These are phyloP conservation scores for Sarcophaga subvicina DNA, from an alignment of 2,888 invertebrate species.

Conservation along the genomic window DNA sequence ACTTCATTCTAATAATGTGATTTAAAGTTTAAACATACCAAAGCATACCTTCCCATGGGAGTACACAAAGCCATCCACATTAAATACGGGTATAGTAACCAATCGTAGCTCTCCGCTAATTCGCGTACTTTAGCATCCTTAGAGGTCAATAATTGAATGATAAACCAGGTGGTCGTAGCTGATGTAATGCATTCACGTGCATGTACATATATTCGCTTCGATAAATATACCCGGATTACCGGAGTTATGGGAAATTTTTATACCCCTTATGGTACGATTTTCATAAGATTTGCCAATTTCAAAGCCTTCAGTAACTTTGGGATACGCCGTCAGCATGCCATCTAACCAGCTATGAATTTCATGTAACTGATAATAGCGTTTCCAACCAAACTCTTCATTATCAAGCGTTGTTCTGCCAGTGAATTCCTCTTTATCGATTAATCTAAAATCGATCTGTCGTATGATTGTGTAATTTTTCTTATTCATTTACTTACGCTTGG, in stretches of 20 bases:
- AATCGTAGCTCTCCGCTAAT: slow-evolving; percentile 86
- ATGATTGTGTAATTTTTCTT: not conserved
- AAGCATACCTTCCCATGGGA: slow-evolving; percentile 84
- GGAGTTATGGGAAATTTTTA: slow-evolving; percentile 79
- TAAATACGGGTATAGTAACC: slow-evolving; percentile 88
- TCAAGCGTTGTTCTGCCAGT: not conserved
- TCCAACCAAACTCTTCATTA: slow-evolving; percentile 82
- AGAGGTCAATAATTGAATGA: slow-evolving; percentile 87
- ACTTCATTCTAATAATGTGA: too few relatives aligned
- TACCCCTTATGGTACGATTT: slow-evolving; percentile 84
- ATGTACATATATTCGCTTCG: slow-evolving; percentile 84
- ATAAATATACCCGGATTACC: slow-evolving; percentile 84
- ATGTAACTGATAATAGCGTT: slow-evolving; percentile 83
- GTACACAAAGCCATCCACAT: slow-evolving; percentile 88
- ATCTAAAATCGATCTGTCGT: slow-evolving; percentile 76
- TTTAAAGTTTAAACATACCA: not conserved
- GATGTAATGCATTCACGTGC: slow-evolving; percentile 88
- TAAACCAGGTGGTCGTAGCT: slow-evolving; percentile 86
- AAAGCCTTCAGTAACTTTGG: slow-evolving; percentile 82
- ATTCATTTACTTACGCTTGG: slow-evolving; percentile 82
- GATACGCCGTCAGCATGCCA: slow-evolving; percentile 81
- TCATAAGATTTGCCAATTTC: slow-evolving; percentile 84
- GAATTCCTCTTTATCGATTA: slow-evolving; percentile 82
- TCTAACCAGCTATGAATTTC: slow-evolving; percentile 85
- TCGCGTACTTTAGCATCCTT: slow-evolving; percentile 83